A percentile compares a stretch with the other conserved stretches of the same genome.
Evolutionary conservation across 2,113 vertebrate genomes (phyloP).

Genomic region (Sinocyclocheilus anophthalmus): DNA sequence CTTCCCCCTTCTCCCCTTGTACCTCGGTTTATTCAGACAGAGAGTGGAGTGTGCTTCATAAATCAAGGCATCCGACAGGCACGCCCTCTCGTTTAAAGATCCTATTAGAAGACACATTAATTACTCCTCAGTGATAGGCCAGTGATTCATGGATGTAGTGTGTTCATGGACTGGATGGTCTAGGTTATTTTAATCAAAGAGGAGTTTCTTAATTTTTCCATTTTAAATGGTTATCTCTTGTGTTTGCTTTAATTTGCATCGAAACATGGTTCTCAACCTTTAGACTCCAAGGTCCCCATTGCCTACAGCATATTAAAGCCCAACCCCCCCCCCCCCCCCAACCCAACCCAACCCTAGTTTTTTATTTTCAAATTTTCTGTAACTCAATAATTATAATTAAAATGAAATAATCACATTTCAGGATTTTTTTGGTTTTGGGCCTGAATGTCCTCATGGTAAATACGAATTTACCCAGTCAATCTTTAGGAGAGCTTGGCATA

Average conservation of each 20-base stretch:
- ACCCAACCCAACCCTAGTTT: too few species aligned
- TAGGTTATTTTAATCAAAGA: constrained; percentile 25
- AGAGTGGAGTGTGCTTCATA: constrained; percentile 1
- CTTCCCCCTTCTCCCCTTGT: background rate
- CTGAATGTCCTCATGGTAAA: too few species aligned
- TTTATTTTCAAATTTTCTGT: too few species aligned
- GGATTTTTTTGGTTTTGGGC: too few species aligned
- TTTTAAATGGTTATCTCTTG: background rate
- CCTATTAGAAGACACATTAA: background rate
- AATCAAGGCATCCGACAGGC: constrained; percentile 14
- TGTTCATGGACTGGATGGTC: background rate
- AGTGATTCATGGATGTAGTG: background rate
- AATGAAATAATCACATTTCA: too few species aligned
- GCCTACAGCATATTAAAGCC: too few species aligned
- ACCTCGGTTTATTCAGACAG: background rate
- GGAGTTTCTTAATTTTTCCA: background rate
- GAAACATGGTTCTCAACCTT: background rate
- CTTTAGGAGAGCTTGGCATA: too few species aligned
- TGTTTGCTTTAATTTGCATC: background rate
- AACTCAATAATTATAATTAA: too few species aligned
- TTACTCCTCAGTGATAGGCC: constrained; percentile 11
- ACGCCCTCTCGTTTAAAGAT: constrained; percentile 30
- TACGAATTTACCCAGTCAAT: too few species aligned
- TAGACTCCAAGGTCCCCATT: background rate
- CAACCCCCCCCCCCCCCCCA: too few species aligned